A percentile compares a stretch with the other conserved stretches of the same genome.
Conservation (phyloP, 2,888 invertebrate genomes). For the Aphidoletes aphidimyza region DNA sequence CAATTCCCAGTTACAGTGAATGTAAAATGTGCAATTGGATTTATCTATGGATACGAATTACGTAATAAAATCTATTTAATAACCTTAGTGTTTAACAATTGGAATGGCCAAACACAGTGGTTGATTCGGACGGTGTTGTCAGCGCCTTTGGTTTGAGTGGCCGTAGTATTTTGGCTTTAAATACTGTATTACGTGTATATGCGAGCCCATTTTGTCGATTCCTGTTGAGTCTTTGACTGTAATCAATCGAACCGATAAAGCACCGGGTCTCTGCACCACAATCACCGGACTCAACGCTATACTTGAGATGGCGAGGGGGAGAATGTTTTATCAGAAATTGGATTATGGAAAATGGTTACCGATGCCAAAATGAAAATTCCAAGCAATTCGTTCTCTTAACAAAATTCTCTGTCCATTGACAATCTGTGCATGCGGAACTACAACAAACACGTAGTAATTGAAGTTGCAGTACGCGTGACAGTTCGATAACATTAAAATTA, state of each 20-base stretch:
- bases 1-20: conserved; percentile 30
- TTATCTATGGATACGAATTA: no score
- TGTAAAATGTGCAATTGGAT: conserved; percentile 26
- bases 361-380: conserved; percentile 34
- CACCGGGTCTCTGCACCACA: not conserved
- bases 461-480: conserved; percentile 21
- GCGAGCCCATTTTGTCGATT: not conserved
- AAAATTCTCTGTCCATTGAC: not conserved
- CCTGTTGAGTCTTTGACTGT: not conserved
- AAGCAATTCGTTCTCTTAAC: not conserved
- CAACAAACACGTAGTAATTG: not conserved
- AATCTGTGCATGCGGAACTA: conserved; percentile 25
- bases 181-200: not conserved
- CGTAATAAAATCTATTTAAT: conserved; percentile 46
- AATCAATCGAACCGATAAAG: conserved; percentile 15
- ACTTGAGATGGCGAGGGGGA: no score
- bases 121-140: not conserved
- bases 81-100: conserved; percentile 41
- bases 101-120: conserved; percentile 26
- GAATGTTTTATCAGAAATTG: conserved; percentile 37
- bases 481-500: conserved; percentile 45
- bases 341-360: conserved; percentile 26
- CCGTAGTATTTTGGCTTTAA: not conserved
- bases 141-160: not conserved
- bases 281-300: no score